Percentiles rank a stretch among this genome's conserved stretches.
These are phyloP conservation scores for Emesis russula DNA, from an alignment of 2,888 invertebrate species.

Conservation along the genomic window DNA sequence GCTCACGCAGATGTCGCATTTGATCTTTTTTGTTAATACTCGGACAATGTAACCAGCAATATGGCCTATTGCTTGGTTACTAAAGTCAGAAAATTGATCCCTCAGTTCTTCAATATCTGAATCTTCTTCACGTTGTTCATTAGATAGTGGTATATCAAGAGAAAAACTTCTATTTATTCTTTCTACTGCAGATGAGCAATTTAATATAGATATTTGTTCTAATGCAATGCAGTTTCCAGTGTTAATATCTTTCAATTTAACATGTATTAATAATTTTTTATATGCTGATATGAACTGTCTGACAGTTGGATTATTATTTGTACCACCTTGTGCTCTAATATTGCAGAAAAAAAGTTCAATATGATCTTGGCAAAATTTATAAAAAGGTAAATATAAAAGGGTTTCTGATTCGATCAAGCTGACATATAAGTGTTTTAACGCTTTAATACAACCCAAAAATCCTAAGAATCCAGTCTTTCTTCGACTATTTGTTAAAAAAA, in stretches of 20 bases:
- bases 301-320: slow-evolving; percentile 56
- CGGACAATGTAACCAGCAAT: not conserved
- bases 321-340: slow-evolving; percentile 49
- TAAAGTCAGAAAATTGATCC: not conserved
- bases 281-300: slow-evolving; percentile 40
- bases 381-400: not conserved
- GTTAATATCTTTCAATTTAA: slow-evolving; percentile 31
- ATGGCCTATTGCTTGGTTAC: not conserved
- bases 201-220: not conserved
- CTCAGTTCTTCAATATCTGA: not conserved
- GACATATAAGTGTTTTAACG: not conserved
- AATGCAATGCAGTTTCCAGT: slow-evolving; percentile 10
- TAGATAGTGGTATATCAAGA: not conserved
- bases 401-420: not conserved
- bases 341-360: slow-evolving; percentile 55
- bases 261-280: slow-evolving; percentile 46
- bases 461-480: not conserved
- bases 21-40: not conserved
- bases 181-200: not conserved
- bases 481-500: slow-evolving; percentile 1
- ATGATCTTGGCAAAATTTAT: slow-evolving; percentile 39
- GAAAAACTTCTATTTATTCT: not conserved
- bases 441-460: not conserved
- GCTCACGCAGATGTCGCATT: not conserved
- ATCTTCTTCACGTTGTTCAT: not conserved